Conservation (phyloP, 1,140 invertebrate species). For the Antheraea mylitta region DNA sequence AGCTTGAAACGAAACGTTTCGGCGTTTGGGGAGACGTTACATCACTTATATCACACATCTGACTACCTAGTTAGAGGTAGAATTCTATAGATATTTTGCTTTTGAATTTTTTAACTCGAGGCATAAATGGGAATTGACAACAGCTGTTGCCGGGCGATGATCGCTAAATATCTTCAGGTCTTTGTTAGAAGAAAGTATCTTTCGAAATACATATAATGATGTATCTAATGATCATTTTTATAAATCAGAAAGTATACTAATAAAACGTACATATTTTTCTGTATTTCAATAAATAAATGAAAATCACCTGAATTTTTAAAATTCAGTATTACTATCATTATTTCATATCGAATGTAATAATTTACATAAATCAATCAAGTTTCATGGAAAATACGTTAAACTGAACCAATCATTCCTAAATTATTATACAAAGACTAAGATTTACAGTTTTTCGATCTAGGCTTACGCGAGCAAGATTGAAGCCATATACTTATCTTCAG, state of each 20-base stretch:
- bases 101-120: slow-evolving; percentile 31
- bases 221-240: no score
- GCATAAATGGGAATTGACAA: slow-evolving; percentile 26
- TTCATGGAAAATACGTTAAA: no score
- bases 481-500: no score
- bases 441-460: no score
- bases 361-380: no score
- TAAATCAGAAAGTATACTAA: not conserved
- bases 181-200: no score
- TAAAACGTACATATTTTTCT: not conserved
- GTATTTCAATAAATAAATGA: not conserved
- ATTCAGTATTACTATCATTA: no score
- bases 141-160: slow-evolving; percentile 10
- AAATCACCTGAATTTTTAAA: not conserved
- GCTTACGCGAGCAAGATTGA: no score
- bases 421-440: no score
- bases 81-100: slow-evolving; percentile 23
- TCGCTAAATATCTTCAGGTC: not conserved
- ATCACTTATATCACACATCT: slow-evolving; percentile 52
- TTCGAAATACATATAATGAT: no score
- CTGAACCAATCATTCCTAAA: no score
- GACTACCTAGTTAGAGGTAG: slow-evolving; percentile 33
- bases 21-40: slow-evolving; percentile 51
- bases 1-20: slow-evolving; percentile 48
- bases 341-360: no score